Evolutionary conservation across 2,888 invertebrate species (phyloP), one percentile per base, ranked within the genome.

Genomic region (Synergus japonicus): DNA sequence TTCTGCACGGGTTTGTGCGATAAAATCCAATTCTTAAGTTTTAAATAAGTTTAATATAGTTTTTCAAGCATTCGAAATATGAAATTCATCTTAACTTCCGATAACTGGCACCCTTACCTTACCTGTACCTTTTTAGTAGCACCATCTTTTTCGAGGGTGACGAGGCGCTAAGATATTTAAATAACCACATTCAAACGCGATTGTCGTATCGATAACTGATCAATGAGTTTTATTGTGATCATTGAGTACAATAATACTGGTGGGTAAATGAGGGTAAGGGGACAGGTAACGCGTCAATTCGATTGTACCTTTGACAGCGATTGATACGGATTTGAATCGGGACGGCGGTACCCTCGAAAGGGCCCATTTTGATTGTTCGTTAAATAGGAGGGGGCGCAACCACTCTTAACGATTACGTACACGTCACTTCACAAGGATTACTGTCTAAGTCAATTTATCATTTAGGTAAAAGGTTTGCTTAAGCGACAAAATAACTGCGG

Each of bases 251-350:
- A 82, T 81, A 79, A 78, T 65, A 60, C 79, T 77, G 79, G 63
- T 66, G 76, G 77, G 77, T 73, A 76, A 66, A 77, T 78, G 77
- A 76, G 73, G 77, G 54, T 29, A 66, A 63, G 37, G 63, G 49
- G 81, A 83, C 89, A 89, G 88, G 88, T 89, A 89, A 88, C 87
- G 83, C 86, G 85, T 86, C 86, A 83, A 84, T 79, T 83, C 87
- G 86, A 90, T 89, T 89, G 88, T 89, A 87, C 78, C 83, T 82
- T 83, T 86, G 89, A 90, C 90, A 88, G 87, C 88, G 88, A 90
- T 90, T 90, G 89, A 90, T 89, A 88, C 87, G 89, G 86, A 89
- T 87, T 88, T 85, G 86, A 86, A 78, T 81, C 81, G 84, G 79
- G 78, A 79, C 78, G 83, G 54, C 76, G 76, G 66, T 69, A 54